Evolutionary conservation across 2,888 invertebrate species (phyloP).

Genomic region (Nemotelus pantherinus): DNA sequence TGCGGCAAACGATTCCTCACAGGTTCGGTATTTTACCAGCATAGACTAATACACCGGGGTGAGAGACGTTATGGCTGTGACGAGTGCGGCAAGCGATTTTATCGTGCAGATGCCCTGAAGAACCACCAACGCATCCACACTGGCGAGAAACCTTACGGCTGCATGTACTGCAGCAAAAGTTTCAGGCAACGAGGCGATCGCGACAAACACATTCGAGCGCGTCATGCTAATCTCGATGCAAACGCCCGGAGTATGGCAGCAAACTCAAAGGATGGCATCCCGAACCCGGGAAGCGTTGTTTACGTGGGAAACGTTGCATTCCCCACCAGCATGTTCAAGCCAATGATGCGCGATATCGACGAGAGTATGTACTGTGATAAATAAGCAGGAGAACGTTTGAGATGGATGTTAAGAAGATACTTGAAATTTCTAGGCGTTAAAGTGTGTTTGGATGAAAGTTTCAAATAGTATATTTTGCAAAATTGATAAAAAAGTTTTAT

Average conservation of each 20-base stretch:
- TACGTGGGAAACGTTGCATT: slow-evolving; percentile 56
- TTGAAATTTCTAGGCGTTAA: not conserved
- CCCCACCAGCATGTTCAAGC: slow-evolving; percentile 57
- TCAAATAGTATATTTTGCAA: not conserved
- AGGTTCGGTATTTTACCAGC: slow-evolving; percentile 73
- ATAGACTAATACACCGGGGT: slow-evolving; percentile 71
- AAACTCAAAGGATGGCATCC: slow-evolving; percentile 22
- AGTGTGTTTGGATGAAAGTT: slow-evolving; percentile 13
- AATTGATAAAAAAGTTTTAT: not conserved
- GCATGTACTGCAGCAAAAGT: slow-evolving; percentile 66
- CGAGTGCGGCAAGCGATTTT: slow-evolving; percentile 72
- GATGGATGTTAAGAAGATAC: not conserved
- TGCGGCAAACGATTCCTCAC: slow-evolving; percentile 72
- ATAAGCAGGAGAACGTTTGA: slow-evolving; percentile 3
- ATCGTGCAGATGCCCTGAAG: slow-evolving; percentile 72
- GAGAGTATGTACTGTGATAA: slow-evolving; percentile 36
- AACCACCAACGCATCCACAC: slow-evolving; percentile 73
- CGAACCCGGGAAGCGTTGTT: slow-evolving; percentile 20
- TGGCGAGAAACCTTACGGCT: slow-evolving; percentile 69
- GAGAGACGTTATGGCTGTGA: slow-evolving; percentile 73
- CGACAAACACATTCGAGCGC: slow-evolving; percentile 69
- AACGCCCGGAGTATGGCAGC: slow-evolving; percentile 51
- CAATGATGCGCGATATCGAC: slow-evolving; percentile 56
- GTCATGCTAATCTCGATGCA: slow-evolving; percentile 65
- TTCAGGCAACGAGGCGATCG: slow-evolving; percentile 70